Conservation (phyloP, 2,113 vertebrate species). For the Pycnonotus jocosus region DNA sequence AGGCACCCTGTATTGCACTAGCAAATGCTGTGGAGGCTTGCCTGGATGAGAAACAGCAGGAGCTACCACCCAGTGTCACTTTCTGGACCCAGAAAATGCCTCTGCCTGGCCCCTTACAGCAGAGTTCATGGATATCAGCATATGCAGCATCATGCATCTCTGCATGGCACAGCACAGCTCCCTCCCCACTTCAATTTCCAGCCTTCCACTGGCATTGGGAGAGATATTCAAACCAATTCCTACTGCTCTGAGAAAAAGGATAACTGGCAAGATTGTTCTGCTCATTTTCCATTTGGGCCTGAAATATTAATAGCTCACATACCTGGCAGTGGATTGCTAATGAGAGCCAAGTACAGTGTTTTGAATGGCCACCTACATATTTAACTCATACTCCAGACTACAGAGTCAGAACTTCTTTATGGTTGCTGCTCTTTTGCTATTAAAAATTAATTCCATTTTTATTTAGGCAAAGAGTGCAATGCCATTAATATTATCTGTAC, state of each 20-base stretch:
- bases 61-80: background rate
- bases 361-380: background rate
- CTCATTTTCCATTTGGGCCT: background rate
- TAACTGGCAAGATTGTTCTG: background rate
- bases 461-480: background rate
- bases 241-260: background rate
- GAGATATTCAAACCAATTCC: background rate
- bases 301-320: background rate
- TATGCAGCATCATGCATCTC: background rate
- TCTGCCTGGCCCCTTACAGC: background rate
- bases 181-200: background rate
- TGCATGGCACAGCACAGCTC: background rate
- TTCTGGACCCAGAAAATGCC: background rate
- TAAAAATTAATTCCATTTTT: background rate
- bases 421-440: background rate
- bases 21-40: background rate
- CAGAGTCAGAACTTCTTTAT: background rate
- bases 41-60: background rate
- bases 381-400: background rate
- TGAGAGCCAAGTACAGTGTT: background rate
- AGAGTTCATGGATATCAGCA: background rate
- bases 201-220: background rate
- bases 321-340: background rate
- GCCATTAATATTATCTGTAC: background rate
- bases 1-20: background rate